Conservation (phyloP, 1,140 invertebrate genomes). For the Acromyrmex charruanus region DNA sequence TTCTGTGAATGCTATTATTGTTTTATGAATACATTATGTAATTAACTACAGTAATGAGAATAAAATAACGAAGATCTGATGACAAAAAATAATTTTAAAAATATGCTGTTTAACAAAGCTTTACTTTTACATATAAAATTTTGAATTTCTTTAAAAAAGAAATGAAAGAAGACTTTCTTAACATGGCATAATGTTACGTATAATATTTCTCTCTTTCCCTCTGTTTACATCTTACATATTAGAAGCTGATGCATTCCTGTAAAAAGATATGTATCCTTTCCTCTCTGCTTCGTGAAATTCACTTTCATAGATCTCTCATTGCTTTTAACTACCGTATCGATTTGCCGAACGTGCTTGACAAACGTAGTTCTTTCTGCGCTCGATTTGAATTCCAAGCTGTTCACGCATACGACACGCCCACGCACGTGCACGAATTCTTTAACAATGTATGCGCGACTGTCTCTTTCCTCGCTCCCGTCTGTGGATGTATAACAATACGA, state of each 20-base stretch:
- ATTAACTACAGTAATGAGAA: neutral
- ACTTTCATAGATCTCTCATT: conserved; percentile 43
- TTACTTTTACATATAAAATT: neutral
- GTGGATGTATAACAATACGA: conserved; percentile 42
- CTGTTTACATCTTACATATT: neutral
- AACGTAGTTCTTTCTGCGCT: conserved; percentile 49
- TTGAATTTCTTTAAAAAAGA: neutral
- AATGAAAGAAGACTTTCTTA: neutral
- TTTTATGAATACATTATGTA: neutral
- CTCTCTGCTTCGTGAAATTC: conserved; percentile 31
- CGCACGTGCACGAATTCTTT: conserved; percentile 74
- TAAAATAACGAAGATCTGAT: neutral
- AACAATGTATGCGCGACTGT: conserved; percentile 62
- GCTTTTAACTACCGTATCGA: conserved; percentile 30
- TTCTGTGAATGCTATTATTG: neutral
- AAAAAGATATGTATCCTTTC: neutral
- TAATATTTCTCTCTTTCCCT: neutral
- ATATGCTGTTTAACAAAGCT: neutral
- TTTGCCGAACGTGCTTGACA: conserved; percentile 22
- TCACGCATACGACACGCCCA: conserved; percentile 73
- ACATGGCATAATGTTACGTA: neutral
- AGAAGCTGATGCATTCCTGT: neutral
- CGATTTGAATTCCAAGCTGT: conserved; percentile 71
- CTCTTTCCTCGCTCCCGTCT: neutral
- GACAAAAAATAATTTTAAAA: neutral